Conservation (phyloP, 2,797 vertebrate species). For the Tachyglossus aculeatus region DNA sequence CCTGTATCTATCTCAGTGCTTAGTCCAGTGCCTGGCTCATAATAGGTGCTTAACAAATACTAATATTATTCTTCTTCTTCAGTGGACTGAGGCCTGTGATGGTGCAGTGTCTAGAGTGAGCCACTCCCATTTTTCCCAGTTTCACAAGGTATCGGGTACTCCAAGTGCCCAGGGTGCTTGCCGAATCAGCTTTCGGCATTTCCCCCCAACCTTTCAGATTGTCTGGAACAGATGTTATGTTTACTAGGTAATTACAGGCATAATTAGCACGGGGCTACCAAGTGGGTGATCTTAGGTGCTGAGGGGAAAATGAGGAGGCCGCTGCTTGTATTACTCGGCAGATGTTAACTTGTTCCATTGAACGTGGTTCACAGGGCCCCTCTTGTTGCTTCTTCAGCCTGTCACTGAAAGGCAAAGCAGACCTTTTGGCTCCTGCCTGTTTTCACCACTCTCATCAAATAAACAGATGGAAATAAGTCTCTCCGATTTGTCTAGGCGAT, state of each 20-base stretch:
- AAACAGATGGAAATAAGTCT: constrained; percentile 51
- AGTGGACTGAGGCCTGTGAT: too few species aligned
- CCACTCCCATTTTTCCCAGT: too few species aligned
- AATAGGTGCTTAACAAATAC: too few species aligned
- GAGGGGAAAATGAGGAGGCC: background rate
- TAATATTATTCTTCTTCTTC: too few species aligned
- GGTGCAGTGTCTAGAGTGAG: too few species aligned
- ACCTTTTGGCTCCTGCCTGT: background rate
- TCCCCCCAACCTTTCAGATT: background rate
- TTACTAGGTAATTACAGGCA: constrained; percentile 38
- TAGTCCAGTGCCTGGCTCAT: too few species aligned
- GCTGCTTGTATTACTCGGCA: constrained; percentile 12
- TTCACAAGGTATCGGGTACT: too few species aligned
- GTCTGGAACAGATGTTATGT: constrained; percentile 39
- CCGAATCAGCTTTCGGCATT: background rate
- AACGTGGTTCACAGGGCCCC: constrained; percentile 1
- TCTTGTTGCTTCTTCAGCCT: background rate
- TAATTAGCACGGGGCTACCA: constrained; percentile 27
- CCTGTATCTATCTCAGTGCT: too few species aligned
- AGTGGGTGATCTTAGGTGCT: constrained; percentile 11
- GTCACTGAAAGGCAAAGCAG: background rate
- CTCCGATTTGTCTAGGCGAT: constrained; percentile 47
- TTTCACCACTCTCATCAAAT: constrained; percentile 41
- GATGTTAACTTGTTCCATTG: constrained; percentile 37
- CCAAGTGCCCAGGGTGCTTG: too few species aligned